phyloP scores from a whole-genome alignment of 1,140 invertebrate species.

The Conopomorpha cramerella region DNA sequence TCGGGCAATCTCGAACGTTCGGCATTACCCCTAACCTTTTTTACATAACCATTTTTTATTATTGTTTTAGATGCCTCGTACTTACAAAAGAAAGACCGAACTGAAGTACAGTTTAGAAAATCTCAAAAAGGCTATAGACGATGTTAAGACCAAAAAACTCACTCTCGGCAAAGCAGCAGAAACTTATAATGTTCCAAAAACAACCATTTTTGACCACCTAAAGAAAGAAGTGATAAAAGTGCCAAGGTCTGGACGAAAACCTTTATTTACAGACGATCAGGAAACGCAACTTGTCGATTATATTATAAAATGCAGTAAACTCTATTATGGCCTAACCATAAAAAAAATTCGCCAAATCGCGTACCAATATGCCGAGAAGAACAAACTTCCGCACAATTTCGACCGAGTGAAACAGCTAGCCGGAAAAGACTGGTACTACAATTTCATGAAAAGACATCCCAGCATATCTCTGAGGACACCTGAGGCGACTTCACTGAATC shows the following conservation, averaged over 20 bases:
- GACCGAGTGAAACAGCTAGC: constrained; percentile 18
- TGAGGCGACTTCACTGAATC: constrained; percentile 40
- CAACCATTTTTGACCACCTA: constrained; percentile 3
- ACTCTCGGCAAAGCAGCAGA: constrained; percentile 3
- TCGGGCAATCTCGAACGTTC: constrained; percentile 12
- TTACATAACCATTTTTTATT: constrained; percentile 4
- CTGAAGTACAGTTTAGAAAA: constrained; percentile 2
- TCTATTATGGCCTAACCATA: too few relatives aligned
- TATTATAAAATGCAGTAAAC: constrained; percentile 3
- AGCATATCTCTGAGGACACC: constrained; percentile 34
- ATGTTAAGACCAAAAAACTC: constrained; percentile 3
- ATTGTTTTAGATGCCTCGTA: constrained; percentile 5
- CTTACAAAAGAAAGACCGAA: constrained; percentile 2
- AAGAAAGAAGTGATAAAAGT: constrained; percentile 2
- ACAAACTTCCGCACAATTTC: constrained; percentile 7
- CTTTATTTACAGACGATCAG: too few relatives aligned
- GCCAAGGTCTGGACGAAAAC: too few relatives aligned
- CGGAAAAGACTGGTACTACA: constrained; percentile 45
- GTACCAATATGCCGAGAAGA: constrained; percentile 6
- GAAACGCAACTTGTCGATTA: constrained; percentile 5
- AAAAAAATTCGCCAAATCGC: too few relatives aligned
- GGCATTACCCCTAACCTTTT: constrained; percentile 6
- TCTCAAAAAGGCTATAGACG: constrained; percentile 2
- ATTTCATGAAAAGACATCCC: constrained; percentile 46
- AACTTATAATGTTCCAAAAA: constrained; percentile 3